Evolutionary conservation across 2,888 invertebrate species (phyloP), one percentile per base, ranked within the genome.

Genomic region (Lacanobia wlatinum): DNA sequence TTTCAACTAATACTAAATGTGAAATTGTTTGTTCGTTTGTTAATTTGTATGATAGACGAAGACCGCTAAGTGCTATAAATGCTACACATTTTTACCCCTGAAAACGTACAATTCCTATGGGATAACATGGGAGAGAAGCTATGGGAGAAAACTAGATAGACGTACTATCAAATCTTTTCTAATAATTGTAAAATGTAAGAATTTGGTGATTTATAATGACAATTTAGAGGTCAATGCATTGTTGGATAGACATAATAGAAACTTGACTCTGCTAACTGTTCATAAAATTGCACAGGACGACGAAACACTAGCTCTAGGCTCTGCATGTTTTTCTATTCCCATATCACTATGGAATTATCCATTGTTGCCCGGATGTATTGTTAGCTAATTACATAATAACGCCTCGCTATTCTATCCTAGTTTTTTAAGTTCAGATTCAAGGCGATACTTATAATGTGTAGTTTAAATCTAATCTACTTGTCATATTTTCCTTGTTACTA

Each of bases 321-420:
- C 69, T 71, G 80, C 83, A 72, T 60, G 62, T 80, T 70, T 76
- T 78, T 76, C 65, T 56, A 77, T 78, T 84, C 76, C 73, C 71
- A 79, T 73, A 82, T 82, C 73, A 73, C 63, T 67, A 75, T 76
- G 71, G 63, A 71, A 84, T 81, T 73, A 86, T 75, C 86, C 64
- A 86, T 86, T 86, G 85, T 86, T 78, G 66, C 55, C 56, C 73
- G 23, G 50, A 58, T 75, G 76, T 84, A 83, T 86, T 85, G 85
- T 86, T 84, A 69, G 61, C 53, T 85, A 86, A 85, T 86, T 77
- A 78, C 71, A 70, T 84, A 86, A 86, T 79, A 76, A 77, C 70
- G 64, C 65, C 34, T 63, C 21, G 34, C 69, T 75, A 68, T 78
- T 84, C 56, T 80, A 82, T 75, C 67, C 68, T 56, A 70, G 75